Evolutionary conservation across 2,797 vertebrate species (phyloP), one percentile per base, ranked within the genome.

Genomic region (Neoniphon sammara): DNA sequence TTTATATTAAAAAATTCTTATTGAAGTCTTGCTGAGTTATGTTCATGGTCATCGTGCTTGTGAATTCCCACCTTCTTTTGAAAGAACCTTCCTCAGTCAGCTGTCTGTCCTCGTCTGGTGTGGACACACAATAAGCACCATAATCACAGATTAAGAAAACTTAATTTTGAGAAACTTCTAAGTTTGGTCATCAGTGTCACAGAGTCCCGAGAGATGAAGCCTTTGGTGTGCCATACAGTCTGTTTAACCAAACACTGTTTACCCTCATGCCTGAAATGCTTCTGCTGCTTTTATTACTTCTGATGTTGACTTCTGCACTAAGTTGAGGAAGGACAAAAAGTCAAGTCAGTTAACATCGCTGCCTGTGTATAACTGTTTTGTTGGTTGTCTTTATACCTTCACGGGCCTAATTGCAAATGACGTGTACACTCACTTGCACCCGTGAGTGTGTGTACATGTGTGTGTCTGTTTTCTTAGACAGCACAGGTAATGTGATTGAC

Each of bases 401-500:
- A 25, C 31, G 17, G 23, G 44, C 14, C 3, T 42, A 2, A 44
- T 17, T 58, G 5, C 18, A 21, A 25, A 5, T 30, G 39, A 47
- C 70, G 9, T 34, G 31, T 8, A 34, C 31, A 34, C 31, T 6
- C 31, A 34, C 31, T 5, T 8, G 7, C 31, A 34, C 77, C 18
- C 47, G 3, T 65, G 47, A 54, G 62, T 20, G 47, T 65, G 23
- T 39, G 7, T 46, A 12, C 9, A 1, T 61, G 56, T 50, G 30
- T 71, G 36, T 58, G 6, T 50, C 53, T 18, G 66, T 42, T 76
- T 61, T 59, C 73, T 70, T 64, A 99, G 98, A 98, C 84, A 93
- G 93, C 61, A 91, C 93, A 0, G 98, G 97, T 25, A 95, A 97
- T 1, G 89, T 99, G 86, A 95, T 99, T 66, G 97, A 99, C 87